Evolutionary conservation across 2,113 vertebrate species (phyloP).

Genomic region (Edolisoma coerulescens): DNA sequence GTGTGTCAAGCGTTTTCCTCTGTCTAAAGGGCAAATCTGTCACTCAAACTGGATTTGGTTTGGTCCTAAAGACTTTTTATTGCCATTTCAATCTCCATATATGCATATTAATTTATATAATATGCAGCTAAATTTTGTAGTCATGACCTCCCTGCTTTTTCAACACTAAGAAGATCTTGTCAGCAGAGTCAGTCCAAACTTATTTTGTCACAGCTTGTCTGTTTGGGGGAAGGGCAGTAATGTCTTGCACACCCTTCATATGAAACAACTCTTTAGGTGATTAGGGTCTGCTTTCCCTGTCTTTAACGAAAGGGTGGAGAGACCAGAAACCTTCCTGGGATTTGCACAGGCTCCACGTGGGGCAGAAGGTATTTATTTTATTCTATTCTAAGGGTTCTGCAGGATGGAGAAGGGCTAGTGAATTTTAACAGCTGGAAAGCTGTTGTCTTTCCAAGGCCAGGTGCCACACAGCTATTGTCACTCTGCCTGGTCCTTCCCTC

Average conservation of each 20-base stretch:
- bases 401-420: not conserved
- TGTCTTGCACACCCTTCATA: not conserved
- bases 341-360: accelerated
- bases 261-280: not conserved
- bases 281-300: not conserved
- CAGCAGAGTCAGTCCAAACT: not conserved
- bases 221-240: not conserved
- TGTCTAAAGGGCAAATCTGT: slow-evolving; percentile 31
- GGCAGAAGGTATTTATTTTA: not conserved
- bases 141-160: not conserved
- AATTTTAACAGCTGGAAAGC: not conserved
- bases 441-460: not conserved
- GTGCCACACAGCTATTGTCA: not conserved
- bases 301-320: not conserved
- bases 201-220: not conserved
- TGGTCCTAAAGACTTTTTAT: not conserved
- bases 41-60: slow-evolving; percentile 8
- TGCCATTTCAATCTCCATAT: not conserved
- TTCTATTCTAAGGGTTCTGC: not conserved
- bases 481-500: not conserved
- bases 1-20: not conserved
- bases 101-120: not conserved
- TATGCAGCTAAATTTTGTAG: not conserved
- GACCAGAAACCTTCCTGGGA: not conserved
- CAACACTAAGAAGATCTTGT: not conserved